These are phyloP conservation scores for Canis aureus DNA, from an alignment of 2,113 vertebrate genomes.

Conservation along the genomic window DNA sequence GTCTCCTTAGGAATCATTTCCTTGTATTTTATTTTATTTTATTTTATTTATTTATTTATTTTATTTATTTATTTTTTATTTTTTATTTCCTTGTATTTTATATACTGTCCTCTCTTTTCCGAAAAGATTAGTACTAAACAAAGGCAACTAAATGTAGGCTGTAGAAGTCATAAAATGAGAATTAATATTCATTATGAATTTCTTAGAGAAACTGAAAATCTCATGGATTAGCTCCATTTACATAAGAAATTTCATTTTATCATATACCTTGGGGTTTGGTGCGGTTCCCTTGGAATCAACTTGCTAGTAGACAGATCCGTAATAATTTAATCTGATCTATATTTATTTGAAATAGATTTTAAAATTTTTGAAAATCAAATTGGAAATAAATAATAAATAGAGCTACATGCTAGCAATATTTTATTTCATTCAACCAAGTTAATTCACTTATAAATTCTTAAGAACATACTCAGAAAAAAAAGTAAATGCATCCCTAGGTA, in stretches of 20 bases:
- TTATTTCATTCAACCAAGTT: background rate
- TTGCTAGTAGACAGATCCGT: conserved; percentile 56
- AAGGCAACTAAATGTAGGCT: conserved; percentile 19
- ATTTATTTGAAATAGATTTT: conserved; percentile 65
- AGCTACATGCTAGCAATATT: background rate
- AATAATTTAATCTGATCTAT: conserved; percentile 68
- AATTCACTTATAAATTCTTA: background rate
- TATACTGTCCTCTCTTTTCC: background rate
- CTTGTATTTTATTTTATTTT: conserved; percentile 34
- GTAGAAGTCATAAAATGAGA: conserved; percentile 30
- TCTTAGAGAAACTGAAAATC: conserved; percentile 61
- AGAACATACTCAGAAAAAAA: conserved; percentile 29
- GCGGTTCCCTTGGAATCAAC: conserved; percentile 65
- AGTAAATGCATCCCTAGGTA: background rate
- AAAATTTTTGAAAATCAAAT: conserved; percentile 47
- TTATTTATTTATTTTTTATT: too few species aligned
- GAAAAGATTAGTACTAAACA: conserved; percentile 26
- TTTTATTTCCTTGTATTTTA: conserved; percentile 60
- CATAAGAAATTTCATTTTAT: conserved; percentile 65
- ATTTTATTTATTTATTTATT: too few species aligned
- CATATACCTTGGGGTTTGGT: conserved; percentile 49
- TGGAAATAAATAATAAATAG: conserved; percentile 52
- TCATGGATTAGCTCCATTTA: conserved; percentile 60
- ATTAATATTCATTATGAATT: conserved; percentile 43
- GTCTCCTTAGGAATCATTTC: conserved; percentile 76